Base-by-base conservation (phyloP, 2,113 vertebrate genomes). In the Ibidorhyncha struthersii region DNA sequence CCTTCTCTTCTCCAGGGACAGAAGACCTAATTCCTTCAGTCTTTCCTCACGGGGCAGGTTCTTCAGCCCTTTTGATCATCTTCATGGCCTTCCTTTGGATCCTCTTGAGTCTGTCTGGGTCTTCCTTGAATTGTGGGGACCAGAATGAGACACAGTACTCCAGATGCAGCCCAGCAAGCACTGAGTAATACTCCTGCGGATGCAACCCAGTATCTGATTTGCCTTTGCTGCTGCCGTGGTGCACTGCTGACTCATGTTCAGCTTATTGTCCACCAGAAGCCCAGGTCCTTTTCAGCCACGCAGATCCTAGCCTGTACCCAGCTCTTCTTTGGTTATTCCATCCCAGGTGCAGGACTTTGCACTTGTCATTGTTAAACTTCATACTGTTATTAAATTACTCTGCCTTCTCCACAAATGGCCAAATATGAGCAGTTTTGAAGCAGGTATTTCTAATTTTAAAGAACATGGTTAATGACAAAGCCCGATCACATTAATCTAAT, bases 141-240 rank as follows among this genome's bases (percentile, higher is more conserved):
- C 7, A 41, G 47, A 86, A 41, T 1, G 2, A 23, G 26, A 36
- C 36, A 19, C 1, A 2, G 14, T 18, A 21, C 30, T 89, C 7
- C 55, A 65, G 40, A 18, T 55, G 19, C 29, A 86, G 43, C 22
- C 14, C 45, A 67, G 30, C 9, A 70, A 40, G 3, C 49, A 18
- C 59, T 53, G 58, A 50, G 5, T 45, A 61, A 29, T 40, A 10
- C 3, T 8, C 6, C 45, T 30, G 40, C 0, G 0, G 43, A 43
- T 93, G 30, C 10, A 81, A 13, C 22, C 26, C 22, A 15, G 25
- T 6, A n/a, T 52, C 21, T 53, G 41, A 41, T 69, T 59, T 81
- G 14, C 38, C n/a, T 63, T 89, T 61, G 27, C 36, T 73, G 67
- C 32, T 77, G n/a, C 66, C 3, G 3, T 4, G 2, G n/a, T 22